These are phyloP conservation scores for Scrobipalpa costella DNA, from an alignment of 2,888 invertebrate genomes.

Conservation along the genomic window DNA sequence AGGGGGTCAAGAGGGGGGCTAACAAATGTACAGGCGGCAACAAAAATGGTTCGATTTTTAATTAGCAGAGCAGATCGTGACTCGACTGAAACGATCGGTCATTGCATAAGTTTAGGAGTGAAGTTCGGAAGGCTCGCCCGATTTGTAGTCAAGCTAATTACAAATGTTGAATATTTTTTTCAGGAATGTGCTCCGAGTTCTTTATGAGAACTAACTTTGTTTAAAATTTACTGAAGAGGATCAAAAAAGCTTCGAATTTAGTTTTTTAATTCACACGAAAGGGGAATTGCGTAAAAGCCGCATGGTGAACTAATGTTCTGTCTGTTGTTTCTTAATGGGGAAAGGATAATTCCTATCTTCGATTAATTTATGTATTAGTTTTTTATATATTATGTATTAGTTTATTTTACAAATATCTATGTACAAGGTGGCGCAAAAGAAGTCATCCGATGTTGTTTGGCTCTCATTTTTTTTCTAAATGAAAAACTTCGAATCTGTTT, in stretches of 20 bases:
- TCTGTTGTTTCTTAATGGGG: too few relatives aligned
- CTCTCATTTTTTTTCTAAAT: too few relatives aligned
- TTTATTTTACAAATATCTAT: too few relatives aligned
- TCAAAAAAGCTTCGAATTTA: not conserved
- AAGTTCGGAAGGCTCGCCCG: conserved; percentile 69
- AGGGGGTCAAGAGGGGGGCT: conserved; percentile 33
- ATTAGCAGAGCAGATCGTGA: conserved; percentile 73
- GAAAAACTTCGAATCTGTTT: too few relatives aligned
- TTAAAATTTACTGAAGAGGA: not conserved
- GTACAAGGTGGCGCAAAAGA: too few relatives aligned
- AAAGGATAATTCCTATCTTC: too few relatives aligned
- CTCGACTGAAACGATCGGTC: conserved; percentile 65
- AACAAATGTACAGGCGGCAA: conserved; percentile 65
- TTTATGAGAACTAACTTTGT: conserved; percentile 12
- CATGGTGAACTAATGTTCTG: too few relatives aligned
- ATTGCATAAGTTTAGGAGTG: conserved; percentile 58
- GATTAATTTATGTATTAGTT: too few relatives aligned
- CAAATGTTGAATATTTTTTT: conserved; percentile 30
- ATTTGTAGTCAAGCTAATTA: conserved; percentile 70
- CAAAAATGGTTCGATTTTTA: conserved; percentile 79
- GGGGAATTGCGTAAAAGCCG: not conserved
- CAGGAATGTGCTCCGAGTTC: not conserved
- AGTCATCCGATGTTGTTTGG: too few relatives aligned
- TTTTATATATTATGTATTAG: too few relatives aligned
- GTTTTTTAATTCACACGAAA: not conserved